Conservation (phyloP, 2,113 vertebrate species). For the Engystomops pustulosus region DNA sequence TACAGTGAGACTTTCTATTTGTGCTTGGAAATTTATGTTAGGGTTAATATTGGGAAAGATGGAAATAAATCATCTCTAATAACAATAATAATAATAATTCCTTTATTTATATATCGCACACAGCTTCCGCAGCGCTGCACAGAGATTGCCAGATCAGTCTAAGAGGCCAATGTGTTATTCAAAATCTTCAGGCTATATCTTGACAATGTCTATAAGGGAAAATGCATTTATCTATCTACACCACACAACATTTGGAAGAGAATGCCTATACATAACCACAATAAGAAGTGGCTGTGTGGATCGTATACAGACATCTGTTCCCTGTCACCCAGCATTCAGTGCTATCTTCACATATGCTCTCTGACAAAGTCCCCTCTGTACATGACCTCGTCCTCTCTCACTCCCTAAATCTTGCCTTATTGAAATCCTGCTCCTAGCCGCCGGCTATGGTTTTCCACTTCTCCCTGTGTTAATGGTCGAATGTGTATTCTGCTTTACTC, state of each 20-base stretch:
- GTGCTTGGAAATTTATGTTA: neutral
- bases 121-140: too few relatives aligned
- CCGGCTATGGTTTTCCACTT: conserved; percentile 35
- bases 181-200: neutral
- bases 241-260: conserved; percentile 21
- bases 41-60: neutral
- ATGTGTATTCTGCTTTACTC: neutral
- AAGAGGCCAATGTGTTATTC: neutral
- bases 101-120: too few relatives aligned
- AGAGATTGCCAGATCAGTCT: too few relatives aligned
- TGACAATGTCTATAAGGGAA: neutral
- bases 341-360: conserved; percentile 36
- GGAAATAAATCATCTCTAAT: neutral
- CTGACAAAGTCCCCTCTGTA: conserved; percentile 42
- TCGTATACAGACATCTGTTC: conserved; percentile 55
- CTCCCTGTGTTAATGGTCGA: neutral
- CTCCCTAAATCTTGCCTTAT: conserved; percentile 43
- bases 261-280: neutral
- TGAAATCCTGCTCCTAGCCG: conserved; percentile 30
- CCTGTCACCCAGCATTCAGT: conserved; percentile 44
- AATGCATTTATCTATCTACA: conserved; percentile 39
- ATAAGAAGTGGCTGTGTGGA: neutral
- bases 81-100: too few relatives aligned
- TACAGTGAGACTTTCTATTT: neutral
- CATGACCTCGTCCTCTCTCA: conserved; percentile 37